Evolutionary conservation across 1,140 invertebrate species (phyloP), one percentile per base, ranked within the genome.

Genomic region (Plectrocnemia conspersa): DNA sequence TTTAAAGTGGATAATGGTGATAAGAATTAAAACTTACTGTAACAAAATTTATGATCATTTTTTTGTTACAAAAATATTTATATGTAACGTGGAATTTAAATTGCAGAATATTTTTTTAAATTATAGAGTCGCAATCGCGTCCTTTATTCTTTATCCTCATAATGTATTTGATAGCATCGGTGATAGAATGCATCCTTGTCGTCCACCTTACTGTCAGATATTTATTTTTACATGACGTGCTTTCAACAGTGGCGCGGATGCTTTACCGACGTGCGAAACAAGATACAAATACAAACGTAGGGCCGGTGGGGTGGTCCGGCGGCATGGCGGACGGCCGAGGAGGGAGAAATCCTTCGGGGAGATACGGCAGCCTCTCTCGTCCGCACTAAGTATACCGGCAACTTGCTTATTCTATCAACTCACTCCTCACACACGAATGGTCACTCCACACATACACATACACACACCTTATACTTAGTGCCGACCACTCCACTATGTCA

Each of bases 401-500:
- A 70, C 72, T 74, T 73, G 72, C 69, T 73, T 75, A 75, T 75
- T 73, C 72, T 71, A 75, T 75, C 69, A 74, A 70, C 69, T 69
- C 66, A 67, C 64, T 66, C 65, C 36, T 36, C 47, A 48, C 57
- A 56, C 53, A 59, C 38, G 46, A 19, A 32, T 16, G 58, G 53
- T 29, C 58, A 38, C 16, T 22, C 54, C 36, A 44, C 47, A 27
- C 41, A 46, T 64, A 54, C 69, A 69, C 70, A 70, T 70, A 67
- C 56, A 38, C 52, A 48, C 41, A 52, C 68, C 63, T 73, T 73
- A 75, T 74, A 74, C 68, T 57, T 54, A 68, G 70, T 69, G 71
- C 71, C 72, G 70, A 72, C 73, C 73, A 76, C 73, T 76, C 68
- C 65, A 73, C 73, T 76, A 63, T 76, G 73, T 74, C 73, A 76